phyloP scores from a whole-genome alignment of 2,888 invertebrate genomes.

The Idaea dimidiata region DNA sequence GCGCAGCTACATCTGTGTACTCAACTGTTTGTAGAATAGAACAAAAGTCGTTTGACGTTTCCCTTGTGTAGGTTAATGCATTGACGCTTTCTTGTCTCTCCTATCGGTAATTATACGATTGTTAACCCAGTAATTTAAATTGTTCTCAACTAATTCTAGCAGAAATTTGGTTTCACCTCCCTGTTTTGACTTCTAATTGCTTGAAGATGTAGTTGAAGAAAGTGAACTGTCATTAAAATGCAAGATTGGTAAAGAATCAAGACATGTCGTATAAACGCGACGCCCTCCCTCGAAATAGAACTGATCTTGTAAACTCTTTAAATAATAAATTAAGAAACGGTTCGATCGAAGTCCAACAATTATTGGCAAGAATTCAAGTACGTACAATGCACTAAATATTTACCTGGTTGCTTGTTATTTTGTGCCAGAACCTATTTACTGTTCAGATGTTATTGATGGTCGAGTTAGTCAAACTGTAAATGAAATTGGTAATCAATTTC shows the following conservation, averaged over 20 bases:
- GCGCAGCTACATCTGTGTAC: neutral
- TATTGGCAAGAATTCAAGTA: conserved; percentile 72
- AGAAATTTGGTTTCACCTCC: conserved; percentile 47
- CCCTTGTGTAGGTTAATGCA: conserved; percentile 66
- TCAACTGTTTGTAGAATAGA: conserved; percentile 49
- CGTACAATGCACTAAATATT: conserved; percentile 69
- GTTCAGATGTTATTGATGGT: neutral
- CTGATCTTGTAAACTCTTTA: conserved; percentile 53
- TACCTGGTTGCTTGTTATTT: conserved; percentile 64
- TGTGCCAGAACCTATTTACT: conserved; percentile 35
- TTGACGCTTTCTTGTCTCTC: conserved; percentile 72
- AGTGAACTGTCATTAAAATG: conserved; percentile 21
- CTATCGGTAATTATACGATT: conserved; percentile 71
- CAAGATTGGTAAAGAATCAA: conserved; percentile 15
- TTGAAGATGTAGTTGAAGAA: conserved; percentile 16
- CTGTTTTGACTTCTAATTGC: conserved; percentile 50
- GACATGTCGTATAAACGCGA: conserved; percentile 33
- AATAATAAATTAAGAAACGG: conserved; percentile 60
- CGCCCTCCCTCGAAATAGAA: conserved; percentile 46
- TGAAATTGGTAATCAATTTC: neutral
- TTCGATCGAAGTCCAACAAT: conserved; percentile 72
- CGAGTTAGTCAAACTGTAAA: neutral
- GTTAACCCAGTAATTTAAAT: conserved; percentile 75
- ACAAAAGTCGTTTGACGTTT: conserved; percentile 73
- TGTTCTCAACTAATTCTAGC: conserved; percentile 53